phyloP scores from a whole-genome alignment of 2,888 invertebrate species.

The Rhingia campestris region DNA sequence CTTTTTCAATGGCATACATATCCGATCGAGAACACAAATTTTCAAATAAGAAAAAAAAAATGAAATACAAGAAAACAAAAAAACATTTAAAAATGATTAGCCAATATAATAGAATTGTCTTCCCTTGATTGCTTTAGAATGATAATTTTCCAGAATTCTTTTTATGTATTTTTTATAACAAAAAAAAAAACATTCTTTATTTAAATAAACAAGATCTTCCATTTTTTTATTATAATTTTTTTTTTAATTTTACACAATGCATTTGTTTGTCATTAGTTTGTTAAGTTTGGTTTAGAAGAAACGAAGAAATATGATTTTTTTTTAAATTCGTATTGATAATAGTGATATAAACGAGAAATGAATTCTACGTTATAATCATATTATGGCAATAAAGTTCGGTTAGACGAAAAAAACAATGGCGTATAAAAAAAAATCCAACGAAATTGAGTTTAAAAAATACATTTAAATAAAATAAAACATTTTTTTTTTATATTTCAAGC shows the following conservation, averaged over 20 bases:
- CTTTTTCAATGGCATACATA: conserved; percentile 49
- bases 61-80: neutral
- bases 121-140: conserved; percentile 15
- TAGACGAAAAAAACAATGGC: conserved; percentile 14
- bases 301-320: conserved; percentile 16
- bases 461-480: neutral
- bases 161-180: conserved; percentile 20
- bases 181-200: neutral
- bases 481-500: neutral
- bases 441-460: conserved; percentile 8
- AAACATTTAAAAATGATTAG: neutral
- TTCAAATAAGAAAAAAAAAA: neutral
- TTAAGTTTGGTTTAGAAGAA: conserved; percentile 55
- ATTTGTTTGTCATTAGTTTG: conserved; percentile 67
- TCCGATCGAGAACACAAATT: conserved; percentile 27
- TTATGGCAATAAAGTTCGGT: conserved; percentile 56
- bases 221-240: conserved; percentile 48
- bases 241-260: conserved; percentile 34
- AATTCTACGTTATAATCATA: conserved; percentile 37
- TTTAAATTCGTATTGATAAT: conserved; percentile 49
- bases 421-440: conserved; percentile 12
- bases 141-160: conserved; percentile 1
- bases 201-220: conserved; percentile 57
- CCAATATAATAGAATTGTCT: neutral
- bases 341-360: conserved; percentile 46